Conservation (phyloP, 2,113 vertebrate genomes). For the Echinops telfairi region DNA sequence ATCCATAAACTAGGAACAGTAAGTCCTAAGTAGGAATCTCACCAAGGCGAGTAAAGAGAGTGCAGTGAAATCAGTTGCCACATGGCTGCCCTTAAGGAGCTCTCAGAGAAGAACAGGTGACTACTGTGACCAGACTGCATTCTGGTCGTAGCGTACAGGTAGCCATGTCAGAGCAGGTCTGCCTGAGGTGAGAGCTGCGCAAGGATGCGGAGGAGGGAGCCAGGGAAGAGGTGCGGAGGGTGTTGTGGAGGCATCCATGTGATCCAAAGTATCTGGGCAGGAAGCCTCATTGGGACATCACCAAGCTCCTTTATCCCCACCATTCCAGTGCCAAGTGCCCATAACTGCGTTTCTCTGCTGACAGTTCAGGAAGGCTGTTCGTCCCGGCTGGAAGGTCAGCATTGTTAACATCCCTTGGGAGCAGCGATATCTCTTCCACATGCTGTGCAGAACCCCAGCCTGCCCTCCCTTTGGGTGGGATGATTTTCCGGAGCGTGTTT, state of each 20-base stretch:
- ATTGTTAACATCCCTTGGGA: neutral
- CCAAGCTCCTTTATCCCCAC: accelerated
- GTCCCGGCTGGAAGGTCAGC: neutral
- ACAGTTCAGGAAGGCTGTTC: neutral
- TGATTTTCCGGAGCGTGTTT: neutral
- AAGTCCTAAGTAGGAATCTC: neutral
- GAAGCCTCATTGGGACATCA: neutral
- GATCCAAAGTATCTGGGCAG: neutral
- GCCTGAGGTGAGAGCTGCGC: neutral
- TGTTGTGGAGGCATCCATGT: neutral
- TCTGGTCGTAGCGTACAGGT: too few relatives aligned
- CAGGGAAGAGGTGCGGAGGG: neutral
- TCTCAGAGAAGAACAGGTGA: neutral
- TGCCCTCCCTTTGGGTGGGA: neutral
- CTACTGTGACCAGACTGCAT: neutral
- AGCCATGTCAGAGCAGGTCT: too few relatives aligned
- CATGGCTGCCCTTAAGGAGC: neutral
- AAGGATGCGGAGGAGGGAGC: neutral
- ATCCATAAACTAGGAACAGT: neutral
- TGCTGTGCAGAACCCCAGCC: too few relatives aligned
- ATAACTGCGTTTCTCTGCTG: neutral
- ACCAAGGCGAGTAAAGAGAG: neutral
- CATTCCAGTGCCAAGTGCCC: neutral
- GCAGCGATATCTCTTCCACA: neutral
- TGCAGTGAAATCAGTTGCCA: neutral